phyloP scores from a whole-genome alignment of 2,113 vertebrate species.

The Gadus chalcogrammus region DNA sequence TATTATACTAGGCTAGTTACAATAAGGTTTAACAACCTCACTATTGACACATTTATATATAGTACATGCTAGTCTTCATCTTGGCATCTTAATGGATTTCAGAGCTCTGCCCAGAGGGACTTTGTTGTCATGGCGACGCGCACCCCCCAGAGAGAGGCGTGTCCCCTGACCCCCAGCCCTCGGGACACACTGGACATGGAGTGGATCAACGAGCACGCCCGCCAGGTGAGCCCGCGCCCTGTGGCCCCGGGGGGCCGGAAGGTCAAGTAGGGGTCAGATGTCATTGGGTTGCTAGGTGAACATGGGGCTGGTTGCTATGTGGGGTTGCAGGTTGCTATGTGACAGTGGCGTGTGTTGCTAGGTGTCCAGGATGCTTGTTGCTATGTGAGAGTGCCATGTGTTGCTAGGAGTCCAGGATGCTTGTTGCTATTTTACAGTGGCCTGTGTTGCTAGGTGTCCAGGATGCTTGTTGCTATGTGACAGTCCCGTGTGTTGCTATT shows the following conservation, averaged over 20 bases:
- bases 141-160: constrained; percentile 78
- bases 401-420: too few relatives aligned
- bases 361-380: background rate
- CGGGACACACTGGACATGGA: constrained; percentile 65
- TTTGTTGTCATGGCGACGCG: constrained; percentile 80
- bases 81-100: constrained; percentile 25
- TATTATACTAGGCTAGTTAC: too few relatives aligned
- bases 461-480: background rate
- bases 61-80: background rate
- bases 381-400: background rate
- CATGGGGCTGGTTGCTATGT: background rate
- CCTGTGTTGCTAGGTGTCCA: background rate
- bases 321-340: background rate
- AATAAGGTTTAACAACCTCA: too few relatives aligned
- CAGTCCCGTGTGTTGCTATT: constrained; percentile 41
- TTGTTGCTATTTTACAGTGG: too few relatives aligned
- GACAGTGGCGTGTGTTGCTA: background rate
- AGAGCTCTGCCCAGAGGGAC: constrained; percentile 85
- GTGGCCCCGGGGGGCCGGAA: background rate
- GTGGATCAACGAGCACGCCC: constrained; percentile 84
- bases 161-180: constrained; percentile 21
- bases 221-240: constrained; percentile 73
- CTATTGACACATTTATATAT: too few relatives aligned
- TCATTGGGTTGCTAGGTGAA: background rate
- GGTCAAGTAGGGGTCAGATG: too few relatives aligned